Evolutionary conservation across 2,797 vertebrate species (phyloP), one percentile per base, ranked within the genome.

Genomic region (Basileuterus tristriatus): DNA sequence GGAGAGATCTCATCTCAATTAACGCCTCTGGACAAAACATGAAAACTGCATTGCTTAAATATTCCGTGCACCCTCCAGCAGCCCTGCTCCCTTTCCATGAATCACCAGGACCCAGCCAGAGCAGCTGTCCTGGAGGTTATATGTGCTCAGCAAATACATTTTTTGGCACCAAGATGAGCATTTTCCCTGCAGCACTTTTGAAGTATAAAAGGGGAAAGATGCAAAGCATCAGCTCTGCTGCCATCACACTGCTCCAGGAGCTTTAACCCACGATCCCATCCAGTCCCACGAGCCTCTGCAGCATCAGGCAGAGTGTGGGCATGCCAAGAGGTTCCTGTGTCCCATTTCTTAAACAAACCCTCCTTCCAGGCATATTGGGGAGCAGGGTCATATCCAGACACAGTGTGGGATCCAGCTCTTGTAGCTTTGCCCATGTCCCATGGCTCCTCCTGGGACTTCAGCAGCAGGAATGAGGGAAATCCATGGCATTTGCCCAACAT

Each of bases 121-220:
- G 79, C 89, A 85, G 89, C 85, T 87, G 84, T 44, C 37, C 78
- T 89, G 64, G 53, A 77, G 88, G 55, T 92, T 95, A 8, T 12
- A 17, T 53, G 60, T 36, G 46, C 70, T 84, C 89, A 83, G 71
- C 39, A 94, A 92, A 90, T 43, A 64, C 0, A 1, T 37, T 84
- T 69, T 70, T 69, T 87, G 78, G 90, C 80, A 72, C 21, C 0
- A 0, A 90, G 30, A 52, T 49, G 94, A 81, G 71, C 1, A 0
- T 41, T 83, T 94, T 71, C 60, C 63, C 70, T 9, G 6, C 49
- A 70, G 63, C 49, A 4, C 56, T 87, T 90, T 12, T 21, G 60
- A 74, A 67, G 67, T 53, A 41, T n/a, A 46, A 18, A 67, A 72
- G 37, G 67, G 74, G 55, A 69, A 84, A 53, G 92, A 85, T 39